A percentile compares a stretch with the other conserved stretches of the same genome.
These are phyloP conservation scores for Lacerta bilineata DNA, from an alignment of 2,797 vertebrate genomes.

Conservation along the genomic window DNA sequence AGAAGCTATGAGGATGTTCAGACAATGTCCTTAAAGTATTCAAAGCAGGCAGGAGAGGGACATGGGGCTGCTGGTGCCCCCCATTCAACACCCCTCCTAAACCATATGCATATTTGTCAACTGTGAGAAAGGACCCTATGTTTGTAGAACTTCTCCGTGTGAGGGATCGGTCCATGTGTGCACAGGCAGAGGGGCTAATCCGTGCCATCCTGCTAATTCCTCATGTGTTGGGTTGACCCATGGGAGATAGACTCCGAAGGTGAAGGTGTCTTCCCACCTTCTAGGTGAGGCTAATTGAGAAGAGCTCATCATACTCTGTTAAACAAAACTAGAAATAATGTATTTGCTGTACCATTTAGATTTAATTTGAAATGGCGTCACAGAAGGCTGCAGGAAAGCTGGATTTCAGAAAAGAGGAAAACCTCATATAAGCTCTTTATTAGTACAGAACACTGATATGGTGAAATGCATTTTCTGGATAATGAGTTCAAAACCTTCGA, in stretches of 20 bases:
- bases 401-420: background rate
- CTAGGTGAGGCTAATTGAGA: background rate
- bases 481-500: background rate
- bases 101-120: background rate
- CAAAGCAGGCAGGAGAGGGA: background rate
- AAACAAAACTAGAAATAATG: background rate
- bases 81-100: background rate
- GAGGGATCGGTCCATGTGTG: background rate
- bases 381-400: background rate
- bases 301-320: background rate
- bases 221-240: background rate
- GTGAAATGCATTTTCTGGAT: background rate
- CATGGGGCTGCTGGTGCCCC: background rate
- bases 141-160: background rate
- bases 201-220: no score
- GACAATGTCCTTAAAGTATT: background rate
- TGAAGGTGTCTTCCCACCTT: background rate
- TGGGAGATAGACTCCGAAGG: background rate
- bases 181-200: no score
- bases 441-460: background rate
- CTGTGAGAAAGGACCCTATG: background rate
- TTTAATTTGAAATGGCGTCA: slow-evolving; percentile 14
- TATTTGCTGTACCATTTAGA: background rate
- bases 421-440: background rate
- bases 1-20: background rate